Evolutionary conservation across 2,113 vertebrate species (phyloP).

Genomic region (Pteropus alecto): DNA sequence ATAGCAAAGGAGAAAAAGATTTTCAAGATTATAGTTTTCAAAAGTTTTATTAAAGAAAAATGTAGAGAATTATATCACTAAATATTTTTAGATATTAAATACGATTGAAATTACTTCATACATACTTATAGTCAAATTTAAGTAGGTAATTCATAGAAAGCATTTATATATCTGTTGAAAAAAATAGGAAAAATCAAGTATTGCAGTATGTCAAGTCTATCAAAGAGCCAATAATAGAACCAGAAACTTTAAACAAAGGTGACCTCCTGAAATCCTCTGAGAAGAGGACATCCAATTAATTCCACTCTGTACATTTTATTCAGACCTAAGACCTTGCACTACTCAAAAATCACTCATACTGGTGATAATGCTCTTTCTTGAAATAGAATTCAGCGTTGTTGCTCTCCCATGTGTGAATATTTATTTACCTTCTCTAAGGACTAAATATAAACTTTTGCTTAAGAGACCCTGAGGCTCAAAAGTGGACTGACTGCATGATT

Average conservation of each 20-base stretch:
- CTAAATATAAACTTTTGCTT: background rate
- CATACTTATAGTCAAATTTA: slow-evolving; percentile 32
- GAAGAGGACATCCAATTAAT: background rate
- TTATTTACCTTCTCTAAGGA: background rate
- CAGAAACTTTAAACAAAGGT: background rate
- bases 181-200: background rate
- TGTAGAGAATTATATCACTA: background rate
- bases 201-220: background rate
- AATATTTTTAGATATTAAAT: slow-evolving; percentile 8
- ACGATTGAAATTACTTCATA: background rate
- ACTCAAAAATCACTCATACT: background rate
- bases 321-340: background rate
- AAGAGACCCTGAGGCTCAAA: background rate
- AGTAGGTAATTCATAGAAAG: slow-evolving; percentile 8
- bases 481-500: background rate
- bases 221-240: background rate
- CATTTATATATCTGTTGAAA: background rate
- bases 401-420: accelerated
- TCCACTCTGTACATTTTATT: background rate
- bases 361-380: background rate
- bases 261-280: background rate
- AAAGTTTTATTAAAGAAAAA: slow-evolving; percentile 45
- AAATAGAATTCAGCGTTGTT: background rate
- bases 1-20: background rate
- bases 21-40: slow-evolving; percentile 38